Evolutionary conservation across 2,888 invertebrate species (phyloP), one percentile per base, ranked within the genome.

Genomic region (Antitype chi): DNA sequence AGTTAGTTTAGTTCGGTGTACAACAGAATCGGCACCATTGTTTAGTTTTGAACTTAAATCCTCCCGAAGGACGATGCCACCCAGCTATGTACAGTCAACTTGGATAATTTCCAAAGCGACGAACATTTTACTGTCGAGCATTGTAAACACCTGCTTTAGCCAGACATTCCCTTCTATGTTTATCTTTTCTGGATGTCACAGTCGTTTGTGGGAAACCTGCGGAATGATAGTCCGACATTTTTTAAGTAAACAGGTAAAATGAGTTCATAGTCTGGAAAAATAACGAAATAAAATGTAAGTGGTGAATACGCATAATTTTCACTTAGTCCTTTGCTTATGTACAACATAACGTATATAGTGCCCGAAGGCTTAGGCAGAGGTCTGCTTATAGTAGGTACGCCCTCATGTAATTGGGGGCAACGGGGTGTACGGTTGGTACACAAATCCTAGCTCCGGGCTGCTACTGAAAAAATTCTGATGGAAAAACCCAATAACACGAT

Each of bases 91-190:
- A 89, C 84, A 88, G 86, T 81, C 75, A 87, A 89, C 85, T 93
- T 93, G 92, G 93, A 93, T 89, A 87, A 89, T 90, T 90, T 93
- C 92, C 91, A 92, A 90, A 85, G 89, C 89, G 85, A 86, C 82
- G 82, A 86, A 91, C 89, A 88, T 88, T 89, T 89, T 92, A 91
- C 92, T 91, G 91, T 89, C 89, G 88, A 90, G 87, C 89, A 88
- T 85, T 90, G 92, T 92, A 93, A 93, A 93, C 92, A 93, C 90
- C 90, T 91, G 90, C 89, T 85, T 83, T 85, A 87, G 89, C 89
- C 88, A 89, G 89, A 90, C 89, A 90, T 91, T 91, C 86, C 84
- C 79, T 82, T 89, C 85, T 90, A 90, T 91, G 88, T 92, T 92
- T 91, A 85, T 90, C 78, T 79, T 90, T 89, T 89, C 84, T 89